Evolutionary conservation across 2,888 invertebrate species (phyloP), one percentile per base, ranked within the genome.

Genomic region (Timandra comae): DNA sequence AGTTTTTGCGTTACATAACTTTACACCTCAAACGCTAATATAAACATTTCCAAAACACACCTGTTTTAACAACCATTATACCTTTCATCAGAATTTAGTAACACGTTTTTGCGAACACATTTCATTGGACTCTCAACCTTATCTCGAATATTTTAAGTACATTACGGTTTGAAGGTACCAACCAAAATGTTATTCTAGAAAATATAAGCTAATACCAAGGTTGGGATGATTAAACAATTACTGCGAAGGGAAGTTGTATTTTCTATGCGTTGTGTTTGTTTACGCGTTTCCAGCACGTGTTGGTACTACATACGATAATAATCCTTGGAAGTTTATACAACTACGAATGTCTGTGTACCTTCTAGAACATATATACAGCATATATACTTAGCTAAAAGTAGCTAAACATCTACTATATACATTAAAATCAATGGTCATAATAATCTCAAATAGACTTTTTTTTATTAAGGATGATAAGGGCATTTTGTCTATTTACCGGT

Each of bases 61-160:
- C 27, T 31, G 25, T 20, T 16, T 6, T 16, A 3, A 16, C 16
- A 16, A 1, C n/a, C 6, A 16, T 16, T 16, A 16, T 10, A 16
- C 9, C 16, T 43, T 43, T 49, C 41, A 49, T 43, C 54, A 6
- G 16, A n/a, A n/a, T n/a, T n/a, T n/a, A n/a, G n/a, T n/a, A n/a
- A n/a, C n/a, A n/a, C n/a, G n/a, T n/a, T n/a, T n/a, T n/a, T n/a
- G n/a, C n/a, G n/a, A n/a, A n/a, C n/a, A n/a, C n/a, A n/a, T n/a
- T n/a, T n/a, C n/a, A n/a, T n/a, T n/a, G n/a, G n/a, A n/a, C n/a
- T n/a, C n/a, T n/a, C n/a, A n/a, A n/a, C n/a, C n/a, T n/a, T n/a
- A n/a, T n/a, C n/a, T n/a, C n/a, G n/a, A n/a, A n/a, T n/a, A n/a
- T n/a, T n/a, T n/a, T n/a, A n/a, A 1, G 16, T 1, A 11, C 24